Conservation (phyloP, 2,797 vertebrate species). For the Coccyzus lansbergi region DNA sequence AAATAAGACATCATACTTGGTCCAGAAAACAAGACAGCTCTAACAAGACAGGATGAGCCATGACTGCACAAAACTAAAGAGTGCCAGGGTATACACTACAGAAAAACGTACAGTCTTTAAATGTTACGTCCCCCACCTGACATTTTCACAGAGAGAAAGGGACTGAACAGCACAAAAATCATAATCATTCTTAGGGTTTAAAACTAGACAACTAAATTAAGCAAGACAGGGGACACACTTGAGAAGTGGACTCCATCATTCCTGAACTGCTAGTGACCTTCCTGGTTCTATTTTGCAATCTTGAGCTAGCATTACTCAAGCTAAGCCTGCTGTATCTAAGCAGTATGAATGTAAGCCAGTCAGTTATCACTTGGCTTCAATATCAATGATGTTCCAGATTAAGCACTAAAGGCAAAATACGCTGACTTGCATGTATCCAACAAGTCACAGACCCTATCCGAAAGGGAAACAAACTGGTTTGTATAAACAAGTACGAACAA, state of each 20-base stretch:
- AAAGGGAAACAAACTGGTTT: not conserved
- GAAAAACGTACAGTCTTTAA: not conserved
- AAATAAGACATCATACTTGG: not conserved
- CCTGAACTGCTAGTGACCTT: not conserved
- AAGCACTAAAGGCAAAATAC: not conserved
- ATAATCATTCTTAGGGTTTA: not conserved
- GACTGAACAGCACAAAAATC: not conserved
- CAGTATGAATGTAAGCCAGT: not conserved
- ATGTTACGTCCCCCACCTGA: rapidly evolving
- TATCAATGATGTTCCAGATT: not conserved
- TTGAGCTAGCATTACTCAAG: not conserved
- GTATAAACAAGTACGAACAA: not conserved
- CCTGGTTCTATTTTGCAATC: not conserved
- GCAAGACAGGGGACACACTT: not conserved
- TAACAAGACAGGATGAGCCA: not conserved
- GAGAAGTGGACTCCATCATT: not conserved
- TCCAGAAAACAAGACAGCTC: not conserved
- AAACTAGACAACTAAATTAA: not conserved
- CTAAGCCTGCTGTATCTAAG: not conserved
- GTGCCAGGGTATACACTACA: not conserved
- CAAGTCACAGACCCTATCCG: not conserved
- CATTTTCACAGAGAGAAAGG: not conserved
- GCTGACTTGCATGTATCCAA: not conserved
- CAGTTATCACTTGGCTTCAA: not conserved
- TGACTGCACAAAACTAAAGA: not conserved